phyloP scores from a whole-genome alignment of 2,113 vertebrate genomes.

The Lepidothrix coronata region DNA sequence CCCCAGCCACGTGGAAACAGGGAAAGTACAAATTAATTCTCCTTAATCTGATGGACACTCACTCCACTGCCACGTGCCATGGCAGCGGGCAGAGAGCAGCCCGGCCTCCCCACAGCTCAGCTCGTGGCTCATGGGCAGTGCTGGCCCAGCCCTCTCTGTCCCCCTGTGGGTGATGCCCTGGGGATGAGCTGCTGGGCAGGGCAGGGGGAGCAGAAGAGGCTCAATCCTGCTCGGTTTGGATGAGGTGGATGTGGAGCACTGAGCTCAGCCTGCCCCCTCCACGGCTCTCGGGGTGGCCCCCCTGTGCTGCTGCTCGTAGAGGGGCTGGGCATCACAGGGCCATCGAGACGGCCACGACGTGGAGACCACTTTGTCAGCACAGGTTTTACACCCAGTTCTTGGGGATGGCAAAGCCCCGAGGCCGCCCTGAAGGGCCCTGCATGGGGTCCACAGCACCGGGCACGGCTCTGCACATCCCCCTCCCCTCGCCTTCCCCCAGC shows the following conservation, averaged over 20 bases:
- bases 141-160: not conserved
- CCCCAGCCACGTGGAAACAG: fast-evolving
- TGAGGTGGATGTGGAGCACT: not conserved
- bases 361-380: not conserved
- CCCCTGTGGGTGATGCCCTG: fast-evolving
- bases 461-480: fast-evolving
- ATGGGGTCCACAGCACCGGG: fast-evolving
- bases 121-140: fast-evolving
- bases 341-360: fast-evolving
- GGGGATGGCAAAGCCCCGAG: not conserved
- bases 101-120: fast-evolving
- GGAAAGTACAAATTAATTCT: slow-evolving; percentile 6
- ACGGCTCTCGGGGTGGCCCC: fast-evolving
- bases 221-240: not conserved
- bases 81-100: not conserved
- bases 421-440: not conserved
- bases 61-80: not conserved
- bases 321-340: fast-evolving
- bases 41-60: not conserved
- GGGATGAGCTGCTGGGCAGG: not conserved
- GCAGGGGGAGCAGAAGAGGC: not conserved
- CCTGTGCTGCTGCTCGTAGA: fast-evolving
- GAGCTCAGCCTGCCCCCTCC: not conserved
- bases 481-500: not conserved
- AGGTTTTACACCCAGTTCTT: not conserved